Percentiles rank a stretch among this genome's conserved stretches.
Conservation (phyloP, 1,140 invertebrate genomes). For the Drosophila nasuta region DNA sequence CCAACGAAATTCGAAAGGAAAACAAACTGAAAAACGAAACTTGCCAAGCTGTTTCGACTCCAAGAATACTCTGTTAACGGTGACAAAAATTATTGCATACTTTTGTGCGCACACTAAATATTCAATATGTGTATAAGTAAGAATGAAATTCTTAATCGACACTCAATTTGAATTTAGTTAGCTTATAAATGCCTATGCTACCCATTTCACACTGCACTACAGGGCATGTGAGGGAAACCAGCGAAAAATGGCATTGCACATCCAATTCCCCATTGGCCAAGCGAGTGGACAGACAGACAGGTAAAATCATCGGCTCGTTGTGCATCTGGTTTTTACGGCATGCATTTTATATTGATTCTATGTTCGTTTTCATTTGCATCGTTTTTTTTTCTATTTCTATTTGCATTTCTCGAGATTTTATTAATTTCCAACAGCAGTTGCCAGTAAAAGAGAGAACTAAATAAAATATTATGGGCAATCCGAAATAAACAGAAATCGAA, state of each 20-base stretch:
- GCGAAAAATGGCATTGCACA: constrained; percentile 32
- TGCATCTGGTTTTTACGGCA: constrained; percentile 11
- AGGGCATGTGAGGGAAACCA: background rate
- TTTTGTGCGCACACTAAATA: too few species aligned
- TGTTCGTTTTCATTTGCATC: constrained; percentile 15
- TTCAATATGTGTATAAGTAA: too few species aligned
- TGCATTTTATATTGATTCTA: constrained; percentile 57
- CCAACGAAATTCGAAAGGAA: constrained; percentile 10
- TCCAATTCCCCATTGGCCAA: constrained; percentile 7
- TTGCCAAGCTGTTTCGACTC: background rate
- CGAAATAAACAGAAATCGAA: constrained; percentile 38
- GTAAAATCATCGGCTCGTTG: background rate
- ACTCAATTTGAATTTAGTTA: too few species aligned
- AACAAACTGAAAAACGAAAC: background rate
- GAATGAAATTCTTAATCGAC: too few species aligned
- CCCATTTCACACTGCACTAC: background rate
- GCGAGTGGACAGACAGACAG: background rate
- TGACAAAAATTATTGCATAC: too few species aligned
- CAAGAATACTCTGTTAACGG: constrained; percentile 12
- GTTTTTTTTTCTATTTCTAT: constrained; percentile 17
- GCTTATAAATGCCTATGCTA: background rate
- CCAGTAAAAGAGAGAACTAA: background rate
- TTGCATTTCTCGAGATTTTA: constrained; percentile 2
- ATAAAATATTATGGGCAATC: constrained; percentile 12
- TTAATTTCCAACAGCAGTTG: constrained; percentile 17